A percentile compares a stretch with the other conserved stretches of the same genome.
Conservation (phyloP, 2,888 invertebrate genomes). For the Schizotus pectinicornis region DNA sequence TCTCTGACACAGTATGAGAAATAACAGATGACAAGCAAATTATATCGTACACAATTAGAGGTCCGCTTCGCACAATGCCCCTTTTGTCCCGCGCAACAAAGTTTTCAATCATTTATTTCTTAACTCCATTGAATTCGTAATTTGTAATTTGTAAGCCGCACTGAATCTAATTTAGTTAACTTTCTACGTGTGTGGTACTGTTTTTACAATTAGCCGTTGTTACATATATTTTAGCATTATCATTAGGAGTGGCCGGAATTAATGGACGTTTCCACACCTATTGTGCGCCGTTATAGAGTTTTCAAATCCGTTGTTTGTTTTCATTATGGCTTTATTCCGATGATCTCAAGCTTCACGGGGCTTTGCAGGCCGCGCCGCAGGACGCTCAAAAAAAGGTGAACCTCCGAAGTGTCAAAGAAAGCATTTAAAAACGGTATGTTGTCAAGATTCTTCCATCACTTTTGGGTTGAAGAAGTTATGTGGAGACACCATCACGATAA, state of each 20-base stretch:
- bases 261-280: too few species aligned
- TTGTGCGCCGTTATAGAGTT: too few species aligned
- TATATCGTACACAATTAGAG: slow-evolving; percentile 28
- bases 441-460: too few species aligned
- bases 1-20: slow-evolving; percentile 19
- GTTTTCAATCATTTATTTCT: slow-evolving; percentile 32
- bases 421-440: too few species aligned
- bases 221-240: slow-evolving; percentile 30
- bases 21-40: slow-evolving; percentile 31
- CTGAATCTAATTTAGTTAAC: slow-evolving; percentile 31
- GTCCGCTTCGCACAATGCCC: slow-evolving; percentile 21
- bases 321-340: too few species aligned
- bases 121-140: slow-evolving; percentile 25
- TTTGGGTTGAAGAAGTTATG: too few species aligned
- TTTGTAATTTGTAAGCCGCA: slow-evolving; percentile 25
- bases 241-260: slow-evolving; percentile 14
- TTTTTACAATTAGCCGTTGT: slow-evolving; percentile 21
- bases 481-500: too few species aligned
- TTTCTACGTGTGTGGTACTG: slow-evolving; percentile 30
- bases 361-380: too few species aligned
- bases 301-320: too few species aligned
- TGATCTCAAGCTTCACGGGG: too few species aligned
- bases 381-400: too few species aligned
- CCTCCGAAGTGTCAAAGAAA: too few species aligned
- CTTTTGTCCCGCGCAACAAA: slow-evolving; percentile 23